These are phyloP conservation scores for Perdita meconis DNA, from an alignment of 2,888 invertebrate species.

Conservation along the genomic window DNA sequence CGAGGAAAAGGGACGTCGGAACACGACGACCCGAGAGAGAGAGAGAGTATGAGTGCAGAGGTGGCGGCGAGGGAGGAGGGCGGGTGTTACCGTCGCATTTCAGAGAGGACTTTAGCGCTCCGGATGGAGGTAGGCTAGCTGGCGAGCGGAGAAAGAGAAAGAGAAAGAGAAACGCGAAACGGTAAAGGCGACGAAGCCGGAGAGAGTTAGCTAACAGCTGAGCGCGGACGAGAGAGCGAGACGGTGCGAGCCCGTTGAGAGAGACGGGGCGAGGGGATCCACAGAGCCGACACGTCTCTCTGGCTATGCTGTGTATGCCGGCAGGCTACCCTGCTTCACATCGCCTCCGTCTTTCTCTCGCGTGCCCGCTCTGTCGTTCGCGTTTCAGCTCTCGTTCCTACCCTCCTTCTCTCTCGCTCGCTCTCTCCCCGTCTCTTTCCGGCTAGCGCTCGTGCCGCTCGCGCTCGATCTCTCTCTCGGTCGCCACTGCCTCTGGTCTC, in stretches of 20 bases:
- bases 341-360: constrained; percentile 66
- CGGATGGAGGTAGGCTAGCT: constrained; percentile 75
- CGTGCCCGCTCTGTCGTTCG: constrained; percentile 70
- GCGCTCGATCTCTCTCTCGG: constrained; percentile 59
- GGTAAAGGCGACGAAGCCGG: constrained; percentile 43
- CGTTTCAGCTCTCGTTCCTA: constrained; percentile 64
- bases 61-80: constrained; percentile 53
- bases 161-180: constrained; percentile 47
- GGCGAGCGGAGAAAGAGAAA: constrained; percentile 63
- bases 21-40: constrained; percentile 48
- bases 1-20: constrained; percentile 46
- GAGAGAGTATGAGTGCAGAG: constrained; percentile 60
- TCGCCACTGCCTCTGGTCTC: constrained; percentile 74
- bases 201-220: constrained; percentile 10
- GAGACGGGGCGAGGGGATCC: constrained; percentile 58
- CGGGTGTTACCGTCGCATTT: constrained; percentile 80
- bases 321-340: constrained; percentile 75
- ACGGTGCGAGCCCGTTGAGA: constrained; percentile 27
- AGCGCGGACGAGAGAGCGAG: constrained; percentile 18
- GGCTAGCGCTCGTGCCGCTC: constrained; percentile 49
- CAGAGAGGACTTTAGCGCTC: constrained; percentile 80
- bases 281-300: constrained; percentile 80
- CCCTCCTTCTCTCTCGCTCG: constrained; percentile 26
- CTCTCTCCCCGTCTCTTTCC: constrained; percentile 37
- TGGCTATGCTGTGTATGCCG: constrained; percentile 76